Conservation (phyloP, 2,797 vertebrate species). For the Pseudopleuronectes americanus region DNA sequence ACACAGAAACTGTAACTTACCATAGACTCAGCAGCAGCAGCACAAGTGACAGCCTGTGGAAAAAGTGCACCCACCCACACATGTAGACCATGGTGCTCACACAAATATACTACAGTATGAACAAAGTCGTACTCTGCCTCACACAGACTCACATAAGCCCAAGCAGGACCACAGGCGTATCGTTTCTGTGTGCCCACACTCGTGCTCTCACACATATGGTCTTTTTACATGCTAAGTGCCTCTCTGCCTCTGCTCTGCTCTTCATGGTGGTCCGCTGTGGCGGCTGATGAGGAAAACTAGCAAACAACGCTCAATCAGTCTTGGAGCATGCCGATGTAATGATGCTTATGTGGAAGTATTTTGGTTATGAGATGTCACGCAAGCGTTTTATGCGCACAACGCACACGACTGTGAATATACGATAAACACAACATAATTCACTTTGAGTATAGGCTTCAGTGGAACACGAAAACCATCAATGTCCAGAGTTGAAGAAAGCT, state of each 20-base stretch:
- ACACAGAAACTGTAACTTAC: slow-evolving; percentile 48
- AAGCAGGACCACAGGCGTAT: slow-evolving; percentile 68
- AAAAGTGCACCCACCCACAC: slow-evolving; percentile 72
- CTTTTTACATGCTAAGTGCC: slow-evolving; percentile 69
- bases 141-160: slow-evolving; percentile 67
- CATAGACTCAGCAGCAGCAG: slow-evolving; percentile 63
- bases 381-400: slow-evolving; percentile 13
- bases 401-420: neutral
- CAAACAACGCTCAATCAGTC: slow-evolving; percentile 45
- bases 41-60: slow-evolving; percentile 74
- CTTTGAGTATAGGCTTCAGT: slow-evolving; percentile 11
- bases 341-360: slow-evolving; percentile 36
- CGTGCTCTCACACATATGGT: slow-evolving; percentile 73
- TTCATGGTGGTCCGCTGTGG: slow-evolving; percentile 71
- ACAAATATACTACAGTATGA: slow-evolving; percentile 56
- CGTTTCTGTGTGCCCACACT: slow-evolving; percentile 70
- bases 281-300: slow-evolving; percentile 45
- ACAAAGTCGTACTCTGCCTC: slow-evolving; percentile 69
- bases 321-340: slow-evolving; percentile 31
- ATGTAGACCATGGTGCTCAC: slow-evolving; percentile 50
- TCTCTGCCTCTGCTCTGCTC: slow-evolving; percentile 48
- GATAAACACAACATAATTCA: neutral
- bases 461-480: slow-evolving; percentile 2
- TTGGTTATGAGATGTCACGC: slow-evolving; percentile 17
- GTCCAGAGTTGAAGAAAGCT: neutral